Percentiles rank a stretch among this genome's conserved stretches.
Evolutionary conservation across 2,797 vertebrate genomes (phyloP).

Genomic region (Microctenopoma lineatum): DNA sequence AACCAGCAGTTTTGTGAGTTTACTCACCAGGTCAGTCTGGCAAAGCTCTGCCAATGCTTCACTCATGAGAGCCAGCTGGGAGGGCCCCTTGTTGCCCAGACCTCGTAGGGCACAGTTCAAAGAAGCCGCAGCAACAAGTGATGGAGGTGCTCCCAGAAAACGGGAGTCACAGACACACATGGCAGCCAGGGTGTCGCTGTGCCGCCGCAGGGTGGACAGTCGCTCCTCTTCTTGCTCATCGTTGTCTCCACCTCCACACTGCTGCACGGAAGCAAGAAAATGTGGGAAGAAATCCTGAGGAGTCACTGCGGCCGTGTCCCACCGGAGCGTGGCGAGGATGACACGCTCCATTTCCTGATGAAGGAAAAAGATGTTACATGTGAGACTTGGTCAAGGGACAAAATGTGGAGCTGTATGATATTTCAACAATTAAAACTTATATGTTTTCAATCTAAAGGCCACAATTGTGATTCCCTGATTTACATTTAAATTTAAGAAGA

Average conservation of each 20-base stretch:
- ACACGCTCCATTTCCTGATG: slow-evolving; percentile 85
- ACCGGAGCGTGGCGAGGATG: slow-evolving; percentile 80
- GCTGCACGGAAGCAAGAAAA: slow-evolving; percentile 72
- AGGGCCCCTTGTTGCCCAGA: slow-evolving; percentile 55
- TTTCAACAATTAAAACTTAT: too few relatives aligned
- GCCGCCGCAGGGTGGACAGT: slow-evolving; percentile 76
- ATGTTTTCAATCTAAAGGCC: too few relatives aligned
- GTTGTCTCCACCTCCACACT: slow-evolving; percentile 31
- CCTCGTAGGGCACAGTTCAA: slow-evolving; percentile 82
- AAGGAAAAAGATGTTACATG: background rate
- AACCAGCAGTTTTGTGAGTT: background rate
- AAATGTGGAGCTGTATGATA: background rate
- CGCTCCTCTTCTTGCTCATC: slow-evolving; percentile 47
- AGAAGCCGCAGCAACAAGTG: slow-evolving; percentile 81
- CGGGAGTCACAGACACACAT: slow-evolving; percentile 83
- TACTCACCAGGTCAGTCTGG: slow-evolving; percentile 78
- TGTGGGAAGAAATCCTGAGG: slow-evolving; percentile 87
- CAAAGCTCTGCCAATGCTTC: slow-evolving; percentile 77
- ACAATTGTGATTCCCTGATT: too few relatives aligned
- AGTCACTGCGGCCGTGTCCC: slow-evolving; percentile 85
- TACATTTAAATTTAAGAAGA: too few relatives aligned
- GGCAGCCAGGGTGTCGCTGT: slow-evolving; percentile 82
- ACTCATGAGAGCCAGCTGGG: slow-evolving; percentile 60
- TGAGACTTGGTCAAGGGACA: background rate
- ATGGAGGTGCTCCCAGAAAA: slow-evolving; percentile 81